Evolutionary conservation across 2,888 invertebrate species (phyloP).

Genomic region (Apotomis capreana): DNA sequence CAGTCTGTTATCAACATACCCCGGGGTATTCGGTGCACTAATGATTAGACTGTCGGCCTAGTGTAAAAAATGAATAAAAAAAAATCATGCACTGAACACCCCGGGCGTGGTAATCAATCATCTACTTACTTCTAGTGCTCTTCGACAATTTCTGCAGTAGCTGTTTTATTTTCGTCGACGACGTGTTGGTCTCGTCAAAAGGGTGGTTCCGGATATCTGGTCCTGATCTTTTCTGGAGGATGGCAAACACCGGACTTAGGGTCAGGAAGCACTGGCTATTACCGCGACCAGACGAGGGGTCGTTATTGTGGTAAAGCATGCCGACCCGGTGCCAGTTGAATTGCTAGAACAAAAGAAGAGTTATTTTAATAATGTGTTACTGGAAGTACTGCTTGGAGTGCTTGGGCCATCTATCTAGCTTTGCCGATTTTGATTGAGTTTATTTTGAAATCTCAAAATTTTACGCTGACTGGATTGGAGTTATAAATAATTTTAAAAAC

Average conservation of each 20-base stretch:
- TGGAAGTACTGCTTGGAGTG: too few species aligned
- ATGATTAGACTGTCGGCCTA: too few species aligned
- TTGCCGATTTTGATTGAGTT: too few species aligned
- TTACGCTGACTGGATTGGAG: too few species aligned
- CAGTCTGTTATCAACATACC: background rate
- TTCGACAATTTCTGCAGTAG: conserved; percentile 85
- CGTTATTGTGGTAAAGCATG: conserved; percentile 89
- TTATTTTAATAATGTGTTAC: background rate
- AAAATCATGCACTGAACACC: too few species aligned
- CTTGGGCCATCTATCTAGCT: too few species aligned
- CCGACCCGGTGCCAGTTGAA: conserved; percentile 90
- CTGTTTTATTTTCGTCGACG: conserved; percentile 80
- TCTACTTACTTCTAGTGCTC: conserved; percentile 88
- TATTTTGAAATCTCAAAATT: too few species aligned
- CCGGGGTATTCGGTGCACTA: too few species aligned
- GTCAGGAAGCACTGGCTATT: conserved; percentile 92
- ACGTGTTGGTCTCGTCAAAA: conserved; percentile 86
- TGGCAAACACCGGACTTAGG: conserved; percentile 86
- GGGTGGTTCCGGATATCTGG: conserved; percentile 82
- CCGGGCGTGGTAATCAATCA: background rate
- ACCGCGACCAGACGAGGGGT: conserved; percentile 83
- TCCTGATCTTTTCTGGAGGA: conserved; percentile 72
- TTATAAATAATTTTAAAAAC: too few species aligned
- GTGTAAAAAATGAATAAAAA: too few species aligned
- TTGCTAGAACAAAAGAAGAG: conserved; percentile 74